These are phyloP conservation scores for Sebastolobus altivelis DNA, from an alignment of 2,797 vertebrate species.

Conservation along the genomic window DNA sequence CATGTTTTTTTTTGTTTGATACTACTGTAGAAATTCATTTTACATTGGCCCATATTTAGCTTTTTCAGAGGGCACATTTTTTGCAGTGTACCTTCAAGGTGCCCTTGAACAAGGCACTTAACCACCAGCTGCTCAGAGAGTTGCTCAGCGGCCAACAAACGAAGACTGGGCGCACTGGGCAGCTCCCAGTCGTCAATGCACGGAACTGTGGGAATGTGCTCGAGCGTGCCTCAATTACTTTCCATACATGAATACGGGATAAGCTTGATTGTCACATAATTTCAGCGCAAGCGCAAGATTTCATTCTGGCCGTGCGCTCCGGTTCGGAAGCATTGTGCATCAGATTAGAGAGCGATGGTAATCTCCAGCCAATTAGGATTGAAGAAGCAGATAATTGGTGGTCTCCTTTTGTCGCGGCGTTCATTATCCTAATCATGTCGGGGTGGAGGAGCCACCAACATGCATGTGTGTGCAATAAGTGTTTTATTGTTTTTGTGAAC, in stretches of 20 bases:
- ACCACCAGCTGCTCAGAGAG: constrained; percentile 66
- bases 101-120: constrained; percentile 64
- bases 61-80: constrained; percentile 7
- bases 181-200: constrained; percentile 45
- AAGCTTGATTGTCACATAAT: constrained; percentile 46
- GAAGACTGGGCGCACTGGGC: constrained; percentile 31
- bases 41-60: not conserved
- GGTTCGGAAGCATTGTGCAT: constrained; percentile 48
- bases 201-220: constrained; percentile 44
- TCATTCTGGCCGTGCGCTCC: constrained; percentile 18
- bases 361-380: constrained; percentile 73
- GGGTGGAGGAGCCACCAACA: constrained; percentile 53
- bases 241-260: constrained; percentile 31
- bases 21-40: not conserved
- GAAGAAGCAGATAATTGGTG: constrained; percentile 68
- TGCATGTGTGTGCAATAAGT: constrained; percentile 65
- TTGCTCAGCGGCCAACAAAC: constrained; percentile 52
- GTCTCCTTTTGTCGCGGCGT: constrained; percentile 62
- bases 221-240: constrained; percentile 28
- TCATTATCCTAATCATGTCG: constrained; percentile 70
- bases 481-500: constrained; percentile 75
- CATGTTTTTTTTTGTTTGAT: not conserved
- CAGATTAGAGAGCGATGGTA: constrained; percentile 60
- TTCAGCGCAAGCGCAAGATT: constrained; percentile 28
- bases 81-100: constrained; percentile 49